Evolutionary conservation across 2,888 invertebrate genomes (phyloP), one percentile per base, ranked within the genome.

Genomic region (Agrilus mali): DNA sequence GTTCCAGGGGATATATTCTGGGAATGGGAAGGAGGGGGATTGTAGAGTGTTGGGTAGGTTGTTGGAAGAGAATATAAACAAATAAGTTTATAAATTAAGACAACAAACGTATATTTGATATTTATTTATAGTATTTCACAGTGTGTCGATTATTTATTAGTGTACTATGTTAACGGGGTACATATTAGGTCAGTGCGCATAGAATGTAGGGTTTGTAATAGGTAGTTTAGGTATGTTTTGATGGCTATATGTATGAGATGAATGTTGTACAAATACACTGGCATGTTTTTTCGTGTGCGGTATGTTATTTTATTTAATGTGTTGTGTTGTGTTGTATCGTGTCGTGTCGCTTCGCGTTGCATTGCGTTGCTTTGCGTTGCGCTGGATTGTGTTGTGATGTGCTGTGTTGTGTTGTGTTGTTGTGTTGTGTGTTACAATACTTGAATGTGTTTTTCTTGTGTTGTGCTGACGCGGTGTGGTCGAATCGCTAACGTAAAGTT

Each of bases 81-180:
- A 37, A 13, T 35, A n/a, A 35, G 27, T 32, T 43, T 43, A 43
- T 38, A 44, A 48, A 48, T 48, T 43, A 49, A 46, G 46, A 50
- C 49, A 47, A 50, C 48, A 42, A 48, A 52, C 45, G 42, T 52
- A 49, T 50, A 53, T 50, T 56, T 54, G 48, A 64, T 64, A 62
- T 64, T 63, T 63, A 64, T 62, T 64, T 60, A 61, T 61, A 64
- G 60, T 60, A 61, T 60, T 60, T 61, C 59, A 62, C 61, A 61
- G 64, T 64, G 63, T 63, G 59, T 65, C 63, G 64, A 65, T 63
- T 64, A 65, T 60, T 63, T 64, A 65, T 60, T 64, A 61, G 63
- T 64, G 64, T 61, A 60, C 60, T 61, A 64, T 53, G 53, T 61
- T 58, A 53, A 58, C 55, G 54, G 58, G 58, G 55, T 58, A 60